Conservation (phyloP, 1,140 invertebrate genomes). For the Eubasilissa regina region DNA sequence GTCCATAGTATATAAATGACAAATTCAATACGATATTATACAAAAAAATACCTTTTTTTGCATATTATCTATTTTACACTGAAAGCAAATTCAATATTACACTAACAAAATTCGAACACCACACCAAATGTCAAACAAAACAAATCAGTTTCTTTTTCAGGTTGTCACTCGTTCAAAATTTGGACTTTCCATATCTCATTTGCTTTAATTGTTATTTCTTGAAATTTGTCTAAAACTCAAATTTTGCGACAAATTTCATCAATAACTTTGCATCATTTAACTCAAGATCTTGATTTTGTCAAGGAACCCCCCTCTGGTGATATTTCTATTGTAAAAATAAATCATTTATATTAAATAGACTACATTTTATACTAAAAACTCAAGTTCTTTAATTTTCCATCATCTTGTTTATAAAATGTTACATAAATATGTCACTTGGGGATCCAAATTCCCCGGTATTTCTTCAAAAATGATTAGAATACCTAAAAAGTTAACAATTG, state of each 20-base stretch:
- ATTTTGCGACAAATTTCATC: conserved; percentile 6
- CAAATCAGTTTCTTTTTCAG: conserved; percentile 29
- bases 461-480: background rate
- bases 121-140: background rate
- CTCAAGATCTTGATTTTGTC: background rate
- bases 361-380: too few relatives aligned
- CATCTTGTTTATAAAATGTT: too few relatives aligned
- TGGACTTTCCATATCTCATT: conserved; percentile 14
- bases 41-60: too few relatives aligned
- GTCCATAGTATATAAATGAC: too few relatives aligned
- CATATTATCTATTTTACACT: too few relatives aligned
- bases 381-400: too few relatives aligned
- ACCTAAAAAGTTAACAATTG: too few relatives aligned
- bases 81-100: background rate
- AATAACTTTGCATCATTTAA: conserved; percentile 19
- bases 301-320: too few relatives aligned
- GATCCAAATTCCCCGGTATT: background rate
- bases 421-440: too few relatives aligned
- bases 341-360: too few relatives aligned
- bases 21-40: too few relatives aligned
- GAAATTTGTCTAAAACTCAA: background rate
- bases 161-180: conserved; percentile 43
- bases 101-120: background rate
- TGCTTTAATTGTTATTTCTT: conserved; percentile 12
- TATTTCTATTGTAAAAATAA: too few relatives aligned